These are phyloP conservation scores for Chelonia mydas DNA, from an alignment of 2,797 vertebrate genomes.

Conservation along the genomic window DNA sequence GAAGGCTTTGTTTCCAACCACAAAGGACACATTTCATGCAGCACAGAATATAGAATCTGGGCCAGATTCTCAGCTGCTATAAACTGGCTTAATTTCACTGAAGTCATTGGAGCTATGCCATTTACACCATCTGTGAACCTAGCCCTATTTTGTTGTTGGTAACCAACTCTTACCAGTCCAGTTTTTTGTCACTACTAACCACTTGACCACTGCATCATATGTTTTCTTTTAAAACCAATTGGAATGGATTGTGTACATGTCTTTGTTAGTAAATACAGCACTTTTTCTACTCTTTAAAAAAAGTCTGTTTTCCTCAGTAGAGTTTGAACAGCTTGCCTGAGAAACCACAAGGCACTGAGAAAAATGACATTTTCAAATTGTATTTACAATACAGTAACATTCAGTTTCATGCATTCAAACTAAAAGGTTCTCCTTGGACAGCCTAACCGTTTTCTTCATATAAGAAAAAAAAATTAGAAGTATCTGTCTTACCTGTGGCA, in stretches of 20 bases:
- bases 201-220: too few relatives aligned
- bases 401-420: conserved; percentile 3
- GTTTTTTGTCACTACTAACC: background rate
- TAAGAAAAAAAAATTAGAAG: conserved; percentile 5
- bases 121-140: background rate
- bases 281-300: background rate
- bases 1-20: background rate
- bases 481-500: conserved; percentile 7
- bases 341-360: conserved; percentile 22
- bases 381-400: conserved; percentile 4
- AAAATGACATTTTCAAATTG: background rate
- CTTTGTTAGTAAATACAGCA: background rate
- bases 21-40: background rate
- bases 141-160: background rate
- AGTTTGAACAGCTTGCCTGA: background rate
- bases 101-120: background rate
- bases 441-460: conserved; percentile 50
- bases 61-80: background rate
- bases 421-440: conserved; percentile 36
- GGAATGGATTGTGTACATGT: background rate
- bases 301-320: conserved; percentile 5
- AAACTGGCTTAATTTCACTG: background rate
- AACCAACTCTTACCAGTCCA: background rate
- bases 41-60: background rate
- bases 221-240: too few relatives aligned